Conservation (phyloP, 2,888 invertebrate species). For the Hydriomena furcata region DNA sequence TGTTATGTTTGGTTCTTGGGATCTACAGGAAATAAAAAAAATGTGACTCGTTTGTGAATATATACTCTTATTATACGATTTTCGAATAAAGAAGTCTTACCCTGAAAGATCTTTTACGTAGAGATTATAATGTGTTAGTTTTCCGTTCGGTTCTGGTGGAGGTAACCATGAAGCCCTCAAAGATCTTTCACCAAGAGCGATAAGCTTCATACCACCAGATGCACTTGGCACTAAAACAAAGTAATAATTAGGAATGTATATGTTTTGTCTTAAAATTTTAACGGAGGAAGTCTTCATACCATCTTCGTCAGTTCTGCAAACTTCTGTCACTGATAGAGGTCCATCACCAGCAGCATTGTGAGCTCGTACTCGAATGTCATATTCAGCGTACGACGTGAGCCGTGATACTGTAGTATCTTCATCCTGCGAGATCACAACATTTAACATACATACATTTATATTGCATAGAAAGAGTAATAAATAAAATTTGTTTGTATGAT, state of each 20-base stretch:
- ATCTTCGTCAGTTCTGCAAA: slow-evolving; percentile 93
- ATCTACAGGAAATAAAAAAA: slow-evolving; percentile 44
- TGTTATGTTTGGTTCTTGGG: slow-evolving; percentile 71
- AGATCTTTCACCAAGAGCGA: slow-evolving; percentile 91
- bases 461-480: too few species aligned
- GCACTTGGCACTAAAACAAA: slow-evolving; percentile 88
- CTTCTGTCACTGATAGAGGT: slow-evolving; percentile 88
- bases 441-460: too few species aligned
- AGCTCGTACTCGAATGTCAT: slow-evolving; percentile 92
- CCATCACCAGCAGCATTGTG: slow-evolving; percentile 95
- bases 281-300: slow-evolving; percentile 66
- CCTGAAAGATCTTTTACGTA: slow-evolving; percentile 89
- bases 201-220: slow-evolving; percentile 92
- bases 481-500: not conserved
- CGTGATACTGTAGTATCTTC: slow-evolving; percentile 91
- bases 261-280: not conserved
- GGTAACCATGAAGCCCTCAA: slow-evolving; percentile 93
- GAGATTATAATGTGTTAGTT: slow-evolving; percentile 91
- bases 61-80: not conserved
- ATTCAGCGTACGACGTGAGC: slow-evolving; percentile 92
- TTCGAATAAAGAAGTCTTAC: slow-evolving; percentile 50
- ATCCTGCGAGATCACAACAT: slow-evolving; percentile 80
- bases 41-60: not conserved
- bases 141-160: slow-evolving; percentile 91
- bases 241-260: slow-evolving; percentile 2